A percentile compares a stretch with the other conserved stretches of the same genome.
These are phyloP conservation scores for Spermophilus dauricus DNA, from an alignment of 2,113 vertebrate genomes.

Conservation along the genomic window DNA sequence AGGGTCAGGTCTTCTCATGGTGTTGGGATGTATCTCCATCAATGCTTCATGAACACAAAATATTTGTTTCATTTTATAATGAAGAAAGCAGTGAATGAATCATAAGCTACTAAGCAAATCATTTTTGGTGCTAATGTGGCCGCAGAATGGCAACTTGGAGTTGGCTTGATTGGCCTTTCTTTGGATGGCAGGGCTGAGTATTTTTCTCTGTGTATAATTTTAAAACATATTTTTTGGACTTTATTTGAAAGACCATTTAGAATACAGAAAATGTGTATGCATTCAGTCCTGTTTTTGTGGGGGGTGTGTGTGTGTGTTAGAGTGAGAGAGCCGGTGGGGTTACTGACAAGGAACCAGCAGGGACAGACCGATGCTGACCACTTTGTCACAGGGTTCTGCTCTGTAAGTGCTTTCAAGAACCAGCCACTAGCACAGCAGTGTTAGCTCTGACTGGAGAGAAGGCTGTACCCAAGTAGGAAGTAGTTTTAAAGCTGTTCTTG, in stretches of 20 bases:
- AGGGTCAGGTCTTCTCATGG: background rate
- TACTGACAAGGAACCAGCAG: background rate
- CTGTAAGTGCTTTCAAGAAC: background rate
- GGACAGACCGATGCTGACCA: background rate
- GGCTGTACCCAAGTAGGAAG: background rate
- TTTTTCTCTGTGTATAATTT: background rate
- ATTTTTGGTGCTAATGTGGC: background rate
- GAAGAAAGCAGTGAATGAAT: background rate
- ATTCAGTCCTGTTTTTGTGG: background rate
- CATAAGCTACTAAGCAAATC: background rate
- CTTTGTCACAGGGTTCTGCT: background rate
- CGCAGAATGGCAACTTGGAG: background rate
- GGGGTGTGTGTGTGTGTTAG: background rate
- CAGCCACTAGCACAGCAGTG: too few species aligned
- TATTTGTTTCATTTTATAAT: background rate
- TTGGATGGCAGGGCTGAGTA: background rate
- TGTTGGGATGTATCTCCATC: background rate
- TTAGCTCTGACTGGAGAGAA: background rate
- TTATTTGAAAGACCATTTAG: background rate
- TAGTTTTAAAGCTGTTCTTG: background rate
- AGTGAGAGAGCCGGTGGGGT: background rate
- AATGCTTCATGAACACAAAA: background rate
- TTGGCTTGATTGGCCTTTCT: background rate
- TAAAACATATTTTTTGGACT: background rate
- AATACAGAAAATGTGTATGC: background rate